These are phyloP conservation scores for Bufo bufo DNA, from an alignment of 2,113 vertebrate species.

Conservation along the genomic window DNA sequence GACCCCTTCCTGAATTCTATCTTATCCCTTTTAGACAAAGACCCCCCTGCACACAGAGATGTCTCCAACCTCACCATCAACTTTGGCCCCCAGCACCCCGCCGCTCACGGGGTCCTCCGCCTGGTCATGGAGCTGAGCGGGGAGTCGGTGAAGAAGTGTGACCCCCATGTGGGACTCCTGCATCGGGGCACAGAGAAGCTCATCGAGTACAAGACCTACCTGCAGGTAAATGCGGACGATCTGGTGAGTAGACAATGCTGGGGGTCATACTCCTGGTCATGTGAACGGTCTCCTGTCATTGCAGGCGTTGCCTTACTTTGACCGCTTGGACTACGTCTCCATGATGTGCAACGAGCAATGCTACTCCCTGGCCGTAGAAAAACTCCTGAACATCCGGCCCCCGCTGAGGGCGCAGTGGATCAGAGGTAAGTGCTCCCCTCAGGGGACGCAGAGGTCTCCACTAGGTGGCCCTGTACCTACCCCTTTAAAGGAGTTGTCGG, in stretches of 20 bases:
- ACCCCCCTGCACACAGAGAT: conserved; percentile 75
- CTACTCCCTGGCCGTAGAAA: conserved; percentile 92
- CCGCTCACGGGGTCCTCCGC: conserved; percentile 90
- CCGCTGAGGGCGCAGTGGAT: conserved; percentile 91
- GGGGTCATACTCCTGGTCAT: background rate
- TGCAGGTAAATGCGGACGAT: conserved; percentile 77
- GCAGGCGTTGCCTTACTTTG: conserved; percentile 93
- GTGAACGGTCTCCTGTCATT: background rate
- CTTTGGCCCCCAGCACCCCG: conserved; percentile 95
- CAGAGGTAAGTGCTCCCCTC: conserved; percentile 75
- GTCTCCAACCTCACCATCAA: conserved; percentile 89
- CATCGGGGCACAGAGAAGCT: conserved; percentile 94
- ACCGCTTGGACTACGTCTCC: conserved; percentile 94
- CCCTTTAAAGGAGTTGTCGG: no score
- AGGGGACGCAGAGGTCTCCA: background rate
- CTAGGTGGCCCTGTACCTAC: no score
- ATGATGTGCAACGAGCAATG: conserved; percentile 98
- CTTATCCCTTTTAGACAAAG: conserved; percentile 77
- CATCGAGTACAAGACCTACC: conserved; percentile 94
- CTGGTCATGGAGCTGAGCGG: conserved; percentile 93
- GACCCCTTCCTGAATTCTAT: background rate
- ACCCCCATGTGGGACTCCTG: conserved; percentile 90
- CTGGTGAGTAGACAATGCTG: background rate
- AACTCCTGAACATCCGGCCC: conserved; percentile 88
- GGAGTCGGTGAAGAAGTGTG: conserved; percentile 89